phyloP scores from a whole-genome alignment of 2,113 vertebrate species.

The Chaenocephalus aceratus region DNA sequence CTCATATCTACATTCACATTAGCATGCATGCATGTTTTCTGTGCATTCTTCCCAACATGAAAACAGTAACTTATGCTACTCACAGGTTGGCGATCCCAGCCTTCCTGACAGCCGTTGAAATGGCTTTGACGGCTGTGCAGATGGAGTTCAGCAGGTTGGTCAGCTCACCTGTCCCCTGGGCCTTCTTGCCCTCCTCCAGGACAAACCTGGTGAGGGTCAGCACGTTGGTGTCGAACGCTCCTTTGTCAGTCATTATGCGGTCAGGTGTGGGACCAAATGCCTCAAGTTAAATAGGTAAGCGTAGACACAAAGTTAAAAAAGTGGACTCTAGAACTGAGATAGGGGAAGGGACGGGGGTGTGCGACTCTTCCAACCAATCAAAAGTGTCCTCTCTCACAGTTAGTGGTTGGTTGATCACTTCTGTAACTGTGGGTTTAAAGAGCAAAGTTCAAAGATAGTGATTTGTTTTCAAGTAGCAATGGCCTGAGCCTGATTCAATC shows the following conservation, averaged over 20 bases:
- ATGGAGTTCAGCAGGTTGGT: constrained; percentile 95
- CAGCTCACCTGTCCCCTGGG: constrained; percentile 90
- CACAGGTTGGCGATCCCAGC: constrained; percentile 96
- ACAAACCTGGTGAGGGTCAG: constrained; percentile 95
- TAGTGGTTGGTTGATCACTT: constrained; percentile 43
- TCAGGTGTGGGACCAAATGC: constrained; percentile 46
- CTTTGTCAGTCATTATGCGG: constrained; percentile 88
- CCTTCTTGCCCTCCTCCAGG: constrained; percentile 93
- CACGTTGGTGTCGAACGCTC: constrained; percentile 92
- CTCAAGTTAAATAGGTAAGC: constrained; percentile 18
- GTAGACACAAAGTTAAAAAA: constrained; percentile 55
- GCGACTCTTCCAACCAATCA: constrained; percentile 69
- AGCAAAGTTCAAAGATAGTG: constrained; percentile 77
- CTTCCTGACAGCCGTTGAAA: constrained; percentile 94
- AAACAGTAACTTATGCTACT: constrained; percentile 41
- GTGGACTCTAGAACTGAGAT: constrained; percentile 43
- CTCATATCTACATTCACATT: neutral
- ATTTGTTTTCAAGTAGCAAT: constrained; percentile 27
- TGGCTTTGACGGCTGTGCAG: constrained; percentile 95
- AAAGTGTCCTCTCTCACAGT: constrained; percentile 1
- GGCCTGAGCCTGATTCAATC: neutral
- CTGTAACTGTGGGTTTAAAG: constrained; percentile 39
- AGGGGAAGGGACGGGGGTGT: constrained; percentile 69
- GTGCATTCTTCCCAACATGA: neutral
- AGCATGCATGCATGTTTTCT: neutral